A percentile compares a stretch with the other conserved stretches of the same genome.
phyloP scores from a whole-genome alignment of 1,140 invertebrate species.

The Drosophila pseudoobscura region DNA sequence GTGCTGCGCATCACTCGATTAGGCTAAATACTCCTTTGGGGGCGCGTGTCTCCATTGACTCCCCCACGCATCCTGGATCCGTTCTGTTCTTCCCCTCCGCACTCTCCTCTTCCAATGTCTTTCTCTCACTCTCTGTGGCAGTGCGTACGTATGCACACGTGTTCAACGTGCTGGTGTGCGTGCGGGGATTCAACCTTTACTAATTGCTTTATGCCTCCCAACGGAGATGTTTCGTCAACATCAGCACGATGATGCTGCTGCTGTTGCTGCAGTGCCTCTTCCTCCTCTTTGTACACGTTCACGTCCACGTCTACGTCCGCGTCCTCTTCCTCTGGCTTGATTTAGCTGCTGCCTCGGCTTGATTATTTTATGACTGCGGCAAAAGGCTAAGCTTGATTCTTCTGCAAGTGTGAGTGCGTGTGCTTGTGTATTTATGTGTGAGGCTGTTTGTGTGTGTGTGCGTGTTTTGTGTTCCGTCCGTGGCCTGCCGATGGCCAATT shows the following conservation, averaged over 20 bases:
- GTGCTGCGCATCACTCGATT: conserved; percentile 60
- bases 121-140: conserved; percentile 30
- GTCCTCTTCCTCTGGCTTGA: conserved; percentile 32
- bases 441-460: conserved; percentile 4
- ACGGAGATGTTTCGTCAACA: conserved; percentile 78
- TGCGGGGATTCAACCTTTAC: conserved; percentile 60
- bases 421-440: conserved; percentile 22
- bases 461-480: conserved; percentile 28
- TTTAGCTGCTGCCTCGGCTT: conserved; percentile 56
- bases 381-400: conserved; percentile 46
- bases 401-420: conserved; percentile 25
- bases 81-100: neutral
- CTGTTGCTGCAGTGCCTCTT: conserved; percentile 18
- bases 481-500: conserved; percentile 71
- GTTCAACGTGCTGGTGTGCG: conserved; percentile 9
- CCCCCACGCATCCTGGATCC: conserved; percentile 57
- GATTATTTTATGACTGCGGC: conserved; percentile 81
- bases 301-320: neutral
- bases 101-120: conserved; percentile 12
- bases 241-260: conserved; percentile 58
- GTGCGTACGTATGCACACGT: conserved; percentile 12
- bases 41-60: conserved; percentile 30
- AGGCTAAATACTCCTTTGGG: conserved; percentile 68
- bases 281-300: neutral
- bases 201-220: conserved; percentile 80